Conservation (phyloP, 2,113 vertebrate species). For the Lepus americanus region DNA sequence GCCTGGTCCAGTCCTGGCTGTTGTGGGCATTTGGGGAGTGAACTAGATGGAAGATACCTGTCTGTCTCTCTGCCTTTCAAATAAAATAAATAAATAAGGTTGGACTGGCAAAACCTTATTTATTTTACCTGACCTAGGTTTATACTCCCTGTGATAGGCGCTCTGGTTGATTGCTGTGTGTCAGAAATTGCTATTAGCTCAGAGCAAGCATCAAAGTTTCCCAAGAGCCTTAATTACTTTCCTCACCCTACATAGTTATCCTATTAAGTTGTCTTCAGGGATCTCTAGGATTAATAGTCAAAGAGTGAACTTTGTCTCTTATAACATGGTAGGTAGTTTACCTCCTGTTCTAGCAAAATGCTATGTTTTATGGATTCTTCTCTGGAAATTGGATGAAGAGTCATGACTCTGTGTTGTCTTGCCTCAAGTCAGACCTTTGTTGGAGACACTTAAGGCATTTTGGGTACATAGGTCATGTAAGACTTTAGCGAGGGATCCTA, state of each 20-base stretch:
- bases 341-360: not conserved
- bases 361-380: conserved; percentile 13
- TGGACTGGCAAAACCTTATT: not conserved
- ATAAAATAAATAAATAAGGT: no score
- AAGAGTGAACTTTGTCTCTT: not conserved
- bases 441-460: not conserved
- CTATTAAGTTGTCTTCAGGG: conserved; percentile 35
- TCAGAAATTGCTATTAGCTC: conserved; percentile 22
- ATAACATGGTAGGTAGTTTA: not conserved
- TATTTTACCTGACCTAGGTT: not conserved
- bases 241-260: not conserved
- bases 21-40: no score
- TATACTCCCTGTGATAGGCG: not conserved
- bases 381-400: conserved; percentile 20
- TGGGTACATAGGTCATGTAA: not conserved
- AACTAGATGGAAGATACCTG: no score
- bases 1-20: no score
- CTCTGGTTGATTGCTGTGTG: not conserved
- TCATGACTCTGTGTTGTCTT: not conserved
- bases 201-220: conserved; percentile 8
- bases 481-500: not conserved
- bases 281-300: conserved; percentile 10
- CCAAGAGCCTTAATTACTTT: not conserved
- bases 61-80: no score
- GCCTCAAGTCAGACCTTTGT: not conserved